These are phyloP conservation scores for Drosophila conformis DNA, from an alignment of 2,888 invertebrate genomes.

Conservation along the genomic window DNA sequence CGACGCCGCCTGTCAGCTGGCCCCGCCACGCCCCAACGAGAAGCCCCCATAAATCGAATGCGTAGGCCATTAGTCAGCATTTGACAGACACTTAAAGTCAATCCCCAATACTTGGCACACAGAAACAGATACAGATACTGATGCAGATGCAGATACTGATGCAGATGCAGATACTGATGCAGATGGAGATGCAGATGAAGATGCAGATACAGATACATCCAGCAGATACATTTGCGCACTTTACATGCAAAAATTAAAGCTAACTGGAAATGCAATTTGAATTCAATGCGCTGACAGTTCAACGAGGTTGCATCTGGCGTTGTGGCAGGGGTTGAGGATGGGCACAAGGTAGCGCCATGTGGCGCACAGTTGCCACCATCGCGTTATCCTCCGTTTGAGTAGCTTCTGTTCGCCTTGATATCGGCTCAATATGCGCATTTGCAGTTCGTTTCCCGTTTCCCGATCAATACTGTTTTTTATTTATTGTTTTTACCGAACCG, in stretches of 20 bases:
- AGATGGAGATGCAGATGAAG: neutral
- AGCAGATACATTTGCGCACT: slow-evolving; percentile 24
- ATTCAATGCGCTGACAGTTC: slow-evolving; percentile 44
- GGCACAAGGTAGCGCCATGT: slow-evolving; percentile 65
- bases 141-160: neutral
- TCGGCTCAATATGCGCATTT: neutral
- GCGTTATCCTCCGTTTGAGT: slow-evolving; percentile 16
- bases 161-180: neutral
- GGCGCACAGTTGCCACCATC: slow-evolving; percentile 62
- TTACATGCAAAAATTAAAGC: slow-evolving; percentile 22
- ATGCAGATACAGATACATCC: slow-evolving; percentile 10
- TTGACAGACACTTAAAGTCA: slow-evolving; percentile 66
- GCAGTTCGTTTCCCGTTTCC: neutral
- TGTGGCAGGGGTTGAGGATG: neutral
- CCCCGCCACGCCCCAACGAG: slow-evolving; percentile 13
- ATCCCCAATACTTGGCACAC: slow-evolving; percentile 13
- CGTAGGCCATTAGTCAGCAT: slow-evolving; percentile 69
- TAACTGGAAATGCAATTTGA: slow-evolving; percentile 24
- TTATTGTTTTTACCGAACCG: slow-evolving; percentile 52
- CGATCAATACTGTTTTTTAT: slow-evolving; percentile 38
- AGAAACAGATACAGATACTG: neutral
- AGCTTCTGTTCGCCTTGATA: slow-evolving; percentile 10
- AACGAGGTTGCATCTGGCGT: slow-evolving; percentile 38
- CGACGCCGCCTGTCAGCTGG: slow-evolving; percentile 67
- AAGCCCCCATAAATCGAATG: slow-evolving; percentile 68